These are phyloP conservation scores for Pollenia amentaria DNA, from an alignment of 2,888 invertebrate genomes.

Conservation along the genomic window DNA sequence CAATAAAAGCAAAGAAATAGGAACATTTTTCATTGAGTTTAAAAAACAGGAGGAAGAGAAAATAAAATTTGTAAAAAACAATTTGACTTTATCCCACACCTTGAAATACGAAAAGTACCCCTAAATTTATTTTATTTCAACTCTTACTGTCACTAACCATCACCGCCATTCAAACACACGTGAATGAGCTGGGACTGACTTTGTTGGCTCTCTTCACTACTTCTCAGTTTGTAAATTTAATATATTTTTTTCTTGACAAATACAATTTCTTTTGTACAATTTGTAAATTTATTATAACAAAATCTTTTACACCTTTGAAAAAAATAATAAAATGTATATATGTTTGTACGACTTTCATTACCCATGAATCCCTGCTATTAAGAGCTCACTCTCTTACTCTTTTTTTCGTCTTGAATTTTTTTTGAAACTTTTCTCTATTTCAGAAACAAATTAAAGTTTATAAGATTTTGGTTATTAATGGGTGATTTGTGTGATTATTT, in stretches of 20 bases:
- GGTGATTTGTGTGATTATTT: conserved; percentile 28
- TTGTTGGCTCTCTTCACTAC: not conserved
- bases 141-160: conserved; percentile 30
- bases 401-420: not conserved
- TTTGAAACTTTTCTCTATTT: not conserved
- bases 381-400: too few species aligned
- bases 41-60: conserved; percentile 11
- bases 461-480: conserved; percentile 34
- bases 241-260: not conserved
- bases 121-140: conserved; percentile 33
- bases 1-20: not conserved
- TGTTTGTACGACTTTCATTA: not conserved
- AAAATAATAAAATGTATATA: not conserved
- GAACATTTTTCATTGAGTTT: not conserved
- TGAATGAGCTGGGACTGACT: conserved; percentile 11
- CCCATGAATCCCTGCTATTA: not conserved
- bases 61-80: conserved; percentile 31
- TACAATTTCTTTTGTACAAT: not conserved
- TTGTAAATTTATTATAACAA: not conserved
- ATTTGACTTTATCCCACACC: conserved; percentile 34
- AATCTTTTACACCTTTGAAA: not conserved
- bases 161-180: not conserved
- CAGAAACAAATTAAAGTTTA: not conserved
- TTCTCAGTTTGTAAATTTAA: conserved; percentile 17
- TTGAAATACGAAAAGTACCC: conserved; percentile 26